phyloP scores from a whole-genome alignment of 2,888 invertebrate species.

The Gryllus longicercus region DNA sequence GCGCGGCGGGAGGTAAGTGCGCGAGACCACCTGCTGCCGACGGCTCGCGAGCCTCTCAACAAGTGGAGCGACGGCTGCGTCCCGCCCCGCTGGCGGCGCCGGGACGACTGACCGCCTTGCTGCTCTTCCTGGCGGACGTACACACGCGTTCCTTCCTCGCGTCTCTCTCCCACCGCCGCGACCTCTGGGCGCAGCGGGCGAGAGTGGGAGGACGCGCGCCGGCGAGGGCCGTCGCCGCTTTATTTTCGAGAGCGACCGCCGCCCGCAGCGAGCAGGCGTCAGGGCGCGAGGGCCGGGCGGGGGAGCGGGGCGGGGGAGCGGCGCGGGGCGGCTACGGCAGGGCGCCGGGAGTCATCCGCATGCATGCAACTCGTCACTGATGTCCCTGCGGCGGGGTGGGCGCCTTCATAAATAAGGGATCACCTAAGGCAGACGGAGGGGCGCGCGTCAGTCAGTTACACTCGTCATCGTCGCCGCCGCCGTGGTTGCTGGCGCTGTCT shows the following conservation, averaged over 20 bases:
- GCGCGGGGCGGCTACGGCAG: background rate
- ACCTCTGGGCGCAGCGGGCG: background rate
- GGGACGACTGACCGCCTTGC: background rate
- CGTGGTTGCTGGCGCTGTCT: background rate
- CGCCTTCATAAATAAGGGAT: background rate
- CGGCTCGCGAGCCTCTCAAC: background rate
- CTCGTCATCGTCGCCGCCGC: no score
- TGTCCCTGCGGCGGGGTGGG: background rate
- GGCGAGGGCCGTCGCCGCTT: background rate
- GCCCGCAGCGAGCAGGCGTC: no score
- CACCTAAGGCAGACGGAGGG: no score
- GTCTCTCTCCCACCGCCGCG: background rate
- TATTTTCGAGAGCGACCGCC: no score
- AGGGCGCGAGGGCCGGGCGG: no score
- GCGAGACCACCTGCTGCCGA: no score
- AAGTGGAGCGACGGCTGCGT: conserved; percentile 4
- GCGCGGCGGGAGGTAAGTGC: no score
- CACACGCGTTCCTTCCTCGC: conserved; percentile 9
- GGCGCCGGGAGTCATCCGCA: background rate
- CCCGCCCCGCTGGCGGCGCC: background rate
- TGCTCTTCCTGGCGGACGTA: conserved; percentile 8
- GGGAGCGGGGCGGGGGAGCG: no score
- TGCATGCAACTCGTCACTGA: background rate
- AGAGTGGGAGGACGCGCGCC: background rate
- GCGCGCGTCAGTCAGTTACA: no score